phyloP scores from a whole-genome alignment of 1,140 invertebrate species.

The Drosophila azteca region DNA sequence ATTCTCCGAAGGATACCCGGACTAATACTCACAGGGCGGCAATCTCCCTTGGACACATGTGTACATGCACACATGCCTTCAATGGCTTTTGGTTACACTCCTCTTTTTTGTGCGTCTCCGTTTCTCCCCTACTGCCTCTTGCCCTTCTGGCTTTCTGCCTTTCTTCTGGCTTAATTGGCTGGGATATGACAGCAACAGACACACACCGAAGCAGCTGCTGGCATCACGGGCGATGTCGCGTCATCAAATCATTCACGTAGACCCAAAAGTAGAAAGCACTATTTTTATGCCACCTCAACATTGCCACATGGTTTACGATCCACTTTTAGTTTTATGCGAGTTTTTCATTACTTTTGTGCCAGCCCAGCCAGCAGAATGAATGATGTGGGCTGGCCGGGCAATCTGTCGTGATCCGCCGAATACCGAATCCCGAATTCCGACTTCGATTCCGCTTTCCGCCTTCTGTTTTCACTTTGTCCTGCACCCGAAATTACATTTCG shows the following conservation, averaged over 20 bases:
- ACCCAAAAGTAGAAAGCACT: conserved; percentile 23
- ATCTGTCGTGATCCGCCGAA: conserved; percentile 4
- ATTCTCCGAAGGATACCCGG: conserved; percentile 13
- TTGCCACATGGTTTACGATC: conserved; percentile 22
- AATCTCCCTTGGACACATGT: conserved; percentile 8
- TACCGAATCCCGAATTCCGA: neutral
- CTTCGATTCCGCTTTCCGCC: conserved; percentile 27
- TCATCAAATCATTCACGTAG: conserved; percentile 53
- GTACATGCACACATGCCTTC: neutral
- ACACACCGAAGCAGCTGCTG: neutral
- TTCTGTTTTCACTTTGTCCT: conserved; percentile 35
- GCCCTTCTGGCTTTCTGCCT: conserved; percentile 33
- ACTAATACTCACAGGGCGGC: conserved; percentile 10
- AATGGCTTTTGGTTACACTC: conserved; percentile 29
- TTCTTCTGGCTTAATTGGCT: conserved; percentile 70
- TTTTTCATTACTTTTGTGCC: conserved; percentile 47
- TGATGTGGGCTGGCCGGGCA: conserved; percentile 20
- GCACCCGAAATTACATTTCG: conserved; percentile 32
- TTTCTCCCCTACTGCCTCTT: conserved; percentile 16
- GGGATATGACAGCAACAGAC: conserved; percentile 55
- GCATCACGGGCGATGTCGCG: conserved; percentile 13
- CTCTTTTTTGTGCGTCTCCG: conserved; percentile 31
- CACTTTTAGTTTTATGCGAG: conserved; percentile 49
- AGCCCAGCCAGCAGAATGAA: conserved; percentile 26
- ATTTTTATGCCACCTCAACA: conserved; percentile 31